Conservation (phyloP, 2,113 vertebrate genomes). For the Hemibagrus wyckioides region DNA sequence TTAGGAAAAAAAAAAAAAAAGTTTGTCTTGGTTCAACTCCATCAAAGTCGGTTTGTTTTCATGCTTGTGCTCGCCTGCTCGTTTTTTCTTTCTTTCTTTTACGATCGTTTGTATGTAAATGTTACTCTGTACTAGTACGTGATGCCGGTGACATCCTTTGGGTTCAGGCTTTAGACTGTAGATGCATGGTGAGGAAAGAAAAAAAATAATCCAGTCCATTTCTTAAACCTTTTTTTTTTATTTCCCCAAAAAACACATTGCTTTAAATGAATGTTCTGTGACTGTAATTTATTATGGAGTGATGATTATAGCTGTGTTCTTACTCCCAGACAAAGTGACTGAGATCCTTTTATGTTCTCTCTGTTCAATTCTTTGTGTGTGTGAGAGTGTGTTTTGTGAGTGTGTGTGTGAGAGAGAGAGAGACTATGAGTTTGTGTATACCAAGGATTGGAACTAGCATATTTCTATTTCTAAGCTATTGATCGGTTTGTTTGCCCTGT, state of each 20-base stretch:
- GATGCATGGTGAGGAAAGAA: constrained; percentile 66
- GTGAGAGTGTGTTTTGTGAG: constrained; percentile 50
- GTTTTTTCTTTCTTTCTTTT: no score
- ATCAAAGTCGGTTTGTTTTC: constrained; percentile 35
- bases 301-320: constrained; percentile 61
- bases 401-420: background rate
- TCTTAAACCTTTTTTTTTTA: constrained; percentile 53
- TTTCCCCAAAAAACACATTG: constrained; percentile 38
- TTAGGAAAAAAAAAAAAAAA: constrained; percentile 51
- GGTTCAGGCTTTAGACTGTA: constrained; percentile 72
- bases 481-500: constrained; percentile 17
- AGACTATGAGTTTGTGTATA: background rate
- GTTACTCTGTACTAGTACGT: constrained; percentile 65
- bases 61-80: constrained; percentile 22
- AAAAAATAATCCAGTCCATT: constrained; percentile 62
- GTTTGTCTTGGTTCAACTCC: constrained; percentile 38
- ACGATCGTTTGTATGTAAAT: constrained; percentile 68
- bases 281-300: constrained; percentile 76
- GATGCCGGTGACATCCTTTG: constrained; percentile 72
- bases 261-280: constrained; percentile 71
- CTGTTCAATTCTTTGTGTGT: constrained; percentile 49
- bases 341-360: constrained; percentile 6
- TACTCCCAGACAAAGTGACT: constrained; percentile 57
- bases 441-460: background rate
- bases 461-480: background rate